Evolutionary conservation across 2,888 invertebrate genomes (phyloP).

Genomic region (Rotaria magnacalcarata): DNA sequence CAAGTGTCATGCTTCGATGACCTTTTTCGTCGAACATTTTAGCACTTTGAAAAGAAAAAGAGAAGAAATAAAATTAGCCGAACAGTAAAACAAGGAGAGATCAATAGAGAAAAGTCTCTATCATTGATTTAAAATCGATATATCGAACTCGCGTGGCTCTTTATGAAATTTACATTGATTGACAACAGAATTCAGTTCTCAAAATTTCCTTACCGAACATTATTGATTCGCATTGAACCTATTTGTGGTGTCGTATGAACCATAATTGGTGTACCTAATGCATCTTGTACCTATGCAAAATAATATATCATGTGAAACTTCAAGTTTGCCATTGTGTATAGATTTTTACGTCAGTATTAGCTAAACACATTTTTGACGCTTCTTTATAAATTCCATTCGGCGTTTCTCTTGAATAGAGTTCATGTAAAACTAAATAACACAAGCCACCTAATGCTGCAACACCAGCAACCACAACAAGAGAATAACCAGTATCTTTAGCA

Average conservation of each 20-base stretch:
- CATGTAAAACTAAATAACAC: conserved; percentile 43
- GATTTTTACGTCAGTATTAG: background rate
- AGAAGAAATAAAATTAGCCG: background rate
- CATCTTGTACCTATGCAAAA: conserved; percentile 40
- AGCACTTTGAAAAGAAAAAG: background rate
- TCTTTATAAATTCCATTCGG: conserved; percentile 46
- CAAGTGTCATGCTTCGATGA: background rate
- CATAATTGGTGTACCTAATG: conserved; percentile 43
- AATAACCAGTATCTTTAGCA: conserved; percentile 40
- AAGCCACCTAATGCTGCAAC: conserved; percentile 38
- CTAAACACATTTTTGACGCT: conserved; percentile 44
- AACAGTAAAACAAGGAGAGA: too few species aligned
- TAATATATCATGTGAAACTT: background rate
- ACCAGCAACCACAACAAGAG: conserved; percentile 40
- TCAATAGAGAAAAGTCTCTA: too few species aligned
- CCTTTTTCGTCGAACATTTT: conserved; percentile 28
- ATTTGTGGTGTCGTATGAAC: conserved; percentile 35
- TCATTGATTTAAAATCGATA: too few species aligned
- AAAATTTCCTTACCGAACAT: background rate
- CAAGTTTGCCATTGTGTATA: background rate
- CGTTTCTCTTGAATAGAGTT: conserved; percentile 43
- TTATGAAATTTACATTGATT: too few species aligned
- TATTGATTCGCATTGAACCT: background rate
- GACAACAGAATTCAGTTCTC: too few species aligned
- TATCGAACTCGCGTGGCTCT: too few species aligned